Evolutionary conservation across 2,113 vertebrate genomes (phyloP), one percentile per base, ranked within the genome.

Genomic region (Eulacestoma nigropectus): DNA sequence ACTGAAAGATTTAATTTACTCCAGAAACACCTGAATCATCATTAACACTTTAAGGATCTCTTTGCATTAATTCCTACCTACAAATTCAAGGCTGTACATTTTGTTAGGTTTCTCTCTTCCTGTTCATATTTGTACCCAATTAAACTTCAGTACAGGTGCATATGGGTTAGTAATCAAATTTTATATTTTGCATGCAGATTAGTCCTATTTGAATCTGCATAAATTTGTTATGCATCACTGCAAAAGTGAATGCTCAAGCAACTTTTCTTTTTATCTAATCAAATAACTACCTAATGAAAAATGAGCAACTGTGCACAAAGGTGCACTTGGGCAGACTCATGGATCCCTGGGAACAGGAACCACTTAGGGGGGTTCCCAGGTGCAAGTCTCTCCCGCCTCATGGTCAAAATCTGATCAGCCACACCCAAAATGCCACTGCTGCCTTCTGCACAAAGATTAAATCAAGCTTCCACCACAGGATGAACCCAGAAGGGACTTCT

Each of bases 201-300:
- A 98, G 91, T 97, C 94, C 86, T 88, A 96, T 53, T 68, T 11
- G 63, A 97, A 98, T 98, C 97, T 98, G 95, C 97, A 98, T 98
- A 98, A 95, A 97, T 98, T 98, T 98, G 96, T 97, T 98, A 98
- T 96, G 97, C 96, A 96, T 94, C 96, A 87, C 93, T 96, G 95
- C 96, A 97, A 96, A 98, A 98, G 93, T 97, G 97, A 98, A 98
- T 96, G 97, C 93, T 98, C 97, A 97, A 97, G 97, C 97, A 98
- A 98, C 97, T 98, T 98, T 98, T 98, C 98, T 98, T 98, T 98
- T 98, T 98, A 98, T 97, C 97, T 98, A 97, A 98, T 98, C 98
- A 98, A 98, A 98, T 97, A 97, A 97, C 84, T 93, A 90, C 94
- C 94, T 97, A 98, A 98, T 97, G 96, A 97, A 97, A 98, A 98